Base-by-base conservation (phyloP, 2,113 vertebrate species). In the Triplophysa siluroides region DNA sequence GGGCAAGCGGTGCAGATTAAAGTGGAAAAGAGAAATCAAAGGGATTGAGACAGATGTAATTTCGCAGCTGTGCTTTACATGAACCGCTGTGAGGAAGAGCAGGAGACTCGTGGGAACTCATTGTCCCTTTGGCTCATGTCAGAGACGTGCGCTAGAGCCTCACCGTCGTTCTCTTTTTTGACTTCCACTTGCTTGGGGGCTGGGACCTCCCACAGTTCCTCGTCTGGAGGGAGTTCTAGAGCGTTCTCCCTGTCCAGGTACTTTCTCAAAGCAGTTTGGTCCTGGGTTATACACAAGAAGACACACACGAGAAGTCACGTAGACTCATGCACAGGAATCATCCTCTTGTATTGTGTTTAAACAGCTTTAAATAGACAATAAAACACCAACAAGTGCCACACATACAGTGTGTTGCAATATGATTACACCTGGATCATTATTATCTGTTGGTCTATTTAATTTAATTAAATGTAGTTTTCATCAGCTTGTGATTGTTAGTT, bases 161-260 rank as follows among this genome's bases (percentile, higher is more conserved):
- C 78, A 88, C 87, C 70, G 14, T 19, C 24, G 26, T 74, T 78
- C 61, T 76, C 66, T 0, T 78, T 3, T 16, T 86, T 89, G 13
- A 83, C 86, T 67, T 81, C 87, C 33, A 80, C 60, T 0, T 91
- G 91, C 76, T 21, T 19, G 8, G 54, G 54, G 21, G 88, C 84
- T 0, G 92, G 92, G 33, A 94, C 91, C 81, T 93, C 90, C 93
- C 93, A 94, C 26, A 26, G 83, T 83, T 90, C 88, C 85, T 92
- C 90, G 0, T 83, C 83, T 19, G 21, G 50, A 1, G 93, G 92
- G 1, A 94, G 87, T 54, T 94, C 91, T 78, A 11, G 64, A 83
- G 92, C 74, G 58, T 88, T 87, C 79, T 92, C 90, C 65, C 85
- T 88, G 0, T 43, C 4, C 79, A 94, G 64, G 73, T 90, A 89